Evolutionary conservation across 2,888 invertebrate species (phyloP).

Genomic region (Drosophila paramelanica): DNA sequence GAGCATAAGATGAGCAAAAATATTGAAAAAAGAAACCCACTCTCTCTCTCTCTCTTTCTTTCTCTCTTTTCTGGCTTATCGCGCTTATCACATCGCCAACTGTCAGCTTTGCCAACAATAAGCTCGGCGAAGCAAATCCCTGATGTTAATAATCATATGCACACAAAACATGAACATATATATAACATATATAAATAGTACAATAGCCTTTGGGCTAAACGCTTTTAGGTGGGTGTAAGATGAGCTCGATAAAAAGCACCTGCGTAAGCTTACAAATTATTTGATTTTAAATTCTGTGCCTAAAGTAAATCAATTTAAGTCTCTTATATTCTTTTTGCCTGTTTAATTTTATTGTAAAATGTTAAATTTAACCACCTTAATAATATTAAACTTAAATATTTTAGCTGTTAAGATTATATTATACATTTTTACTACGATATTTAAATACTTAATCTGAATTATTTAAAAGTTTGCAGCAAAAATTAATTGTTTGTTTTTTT

Average conservation of each 20-base stretch:
- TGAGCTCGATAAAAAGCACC: constrained; percentile 5
- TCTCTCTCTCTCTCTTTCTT: neutral
- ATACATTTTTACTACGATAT: neutral
- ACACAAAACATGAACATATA: constrained; percentile 11
- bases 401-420: too few relatives aligned
- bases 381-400: too few relatives aligned
- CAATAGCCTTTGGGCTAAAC: constrained; percentile 17
- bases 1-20: neutral
- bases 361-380: too few relatives aligned
- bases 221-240: neutral
- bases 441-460: constrained; percentile 11
- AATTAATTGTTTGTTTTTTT: constrained; percentile 5
- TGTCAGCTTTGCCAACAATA: constrained; percentile 60
- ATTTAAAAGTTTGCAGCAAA: constrained; percentile 3
- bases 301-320: too few relatives aligned
- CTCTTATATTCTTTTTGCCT: too few relatives aligned
- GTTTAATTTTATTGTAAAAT: neutral
- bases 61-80: constrained; percentile 58
- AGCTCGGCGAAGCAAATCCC: constrained; percentile 60
- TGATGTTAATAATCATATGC: constrained; percentile 45
- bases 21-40: neutral
- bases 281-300: too few relatives aligned
- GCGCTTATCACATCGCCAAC: constrained; percentile 75
- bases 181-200: constrained; percentile 10
- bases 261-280: neutral